Base-by-base conservation (phyloP, 2,888 invertebrate genomes). In the Acleris emargana region DNA sequence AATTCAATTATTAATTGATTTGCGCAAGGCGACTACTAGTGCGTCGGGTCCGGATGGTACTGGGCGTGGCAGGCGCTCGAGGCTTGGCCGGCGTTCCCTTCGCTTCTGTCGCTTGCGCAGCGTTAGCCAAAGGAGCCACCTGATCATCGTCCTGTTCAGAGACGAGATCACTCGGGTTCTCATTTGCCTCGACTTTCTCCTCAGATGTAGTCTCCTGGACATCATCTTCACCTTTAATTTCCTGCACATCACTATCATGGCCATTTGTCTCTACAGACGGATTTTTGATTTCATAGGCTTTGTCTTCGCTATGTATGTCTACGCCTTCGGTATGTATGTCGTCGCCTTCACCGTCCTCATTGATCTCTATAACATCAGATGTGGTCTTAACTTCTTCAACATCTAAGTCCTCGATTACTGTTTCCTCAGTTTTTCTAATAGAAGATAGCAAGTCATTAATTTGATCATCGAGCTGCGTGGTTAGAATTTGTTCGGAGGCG, bases 21-120 rank as follows among this genome's bases (percentile, higher is more conserved):
- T 83, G 80, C 1, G 74, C 69, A 1, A 88, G 72, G 64, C 73
- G 77, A 67, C 89, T 90, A 67, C 89, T 90, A 0, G 87, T 76
- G 0, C 89, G 79, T 13, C 90, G 76, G 0, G 89, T 89, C 25
- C 76, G 79, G 11, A 89, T 76, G 2, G 80, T 71, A 54, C 82
- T 78, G 0, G 89, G 86, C 0, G 88, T 86, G 0, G 72, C 69
- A 0, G 88, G 84, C 43, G 80, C 1, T 73, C 69, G 1, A 87
- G 72, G 66, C 72, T 42, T 42, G 77, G 68, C 88, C 89, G 0
- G 87, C 76, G 0, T 45, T 45, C 2, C 45, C 6, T 45, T 45
- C 45, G 17, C 17, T n/a, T n/a, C 17, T 0, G 54, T 61, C 5
- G 11, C 47, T 4, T 38, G 54, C 45, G 16, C 53, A 3, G 67